A percentile compares a stretch with the other conserved stretches of the same genome.
phyloP scores from a whole-genome alignment of 2,797 vertebrate species.

The Falco cherrug region DNA sequence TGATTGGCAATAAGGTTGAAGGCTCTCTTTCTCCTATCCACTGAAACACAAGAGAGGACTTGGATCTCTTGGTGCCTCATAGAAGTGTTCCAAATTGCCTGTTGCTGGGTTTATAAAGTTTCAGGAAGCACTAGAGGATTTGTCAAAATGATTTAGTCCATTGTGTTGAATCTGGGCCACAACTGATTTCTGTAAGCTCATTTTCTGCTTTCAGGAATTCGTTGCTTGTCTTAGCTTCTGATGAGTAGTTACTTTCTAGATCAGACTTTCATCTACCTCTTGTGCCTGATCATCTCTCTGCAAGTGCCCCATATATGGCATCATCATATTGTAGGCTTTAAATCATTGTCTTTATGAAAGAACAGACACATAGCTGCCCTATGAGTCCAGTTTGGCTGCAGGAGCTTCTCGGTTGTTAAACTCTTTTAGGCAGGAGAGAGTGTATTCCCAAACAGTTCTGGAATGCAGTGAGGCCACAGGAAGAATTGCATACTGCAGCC shows the following conservation, averaged over 20 bases:
- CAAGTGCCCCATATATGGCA: neutral
- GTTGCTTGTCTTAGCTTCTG: neutral
- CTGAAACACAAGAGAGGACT: slow-evolving; percentile 61
- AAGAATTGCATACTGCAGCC: neutral
- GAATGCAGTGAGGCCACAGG: neutral
- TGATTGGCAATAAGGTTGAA: slow-evolving; percentile 49
- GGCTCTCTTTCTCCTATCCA: slow-evolving; percentile 49
- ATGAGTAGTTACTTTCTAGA: slow-evolving; percentile 20
- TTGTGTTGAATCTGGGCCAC: slow-evolving; percentile 41
- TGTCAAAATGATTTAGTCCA: slow-evolving; percentile 26
- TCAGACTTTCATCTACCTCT: neutral
- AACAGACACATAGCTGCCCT: neutral
- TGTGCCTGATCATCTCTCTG: neutral
- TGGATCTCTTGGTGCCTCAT: slow-evolving; percentile 40
- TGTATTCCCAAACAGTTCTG: neutral
- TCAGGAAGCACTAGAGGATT: slow-evolving; percentile 20
- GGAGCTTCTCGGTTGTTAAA: neutral
- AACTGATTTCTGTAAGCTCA: neutral
- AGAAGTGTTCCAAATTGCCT: slow-evolving; percentile 68
- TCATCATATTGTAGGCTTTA: neutral
- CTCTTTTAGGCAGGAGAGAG: neutral
- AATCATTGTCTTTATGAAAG: neutral
- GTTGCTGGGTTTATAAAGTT: neutral
- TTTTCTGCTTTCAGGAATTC: slow-evolving; percentile 63
- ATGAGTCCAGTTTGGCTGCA: neutral